Conservation (phyloP, 2,888 invertebrate species). For the Hemicrepidius hirtus region DNA sequence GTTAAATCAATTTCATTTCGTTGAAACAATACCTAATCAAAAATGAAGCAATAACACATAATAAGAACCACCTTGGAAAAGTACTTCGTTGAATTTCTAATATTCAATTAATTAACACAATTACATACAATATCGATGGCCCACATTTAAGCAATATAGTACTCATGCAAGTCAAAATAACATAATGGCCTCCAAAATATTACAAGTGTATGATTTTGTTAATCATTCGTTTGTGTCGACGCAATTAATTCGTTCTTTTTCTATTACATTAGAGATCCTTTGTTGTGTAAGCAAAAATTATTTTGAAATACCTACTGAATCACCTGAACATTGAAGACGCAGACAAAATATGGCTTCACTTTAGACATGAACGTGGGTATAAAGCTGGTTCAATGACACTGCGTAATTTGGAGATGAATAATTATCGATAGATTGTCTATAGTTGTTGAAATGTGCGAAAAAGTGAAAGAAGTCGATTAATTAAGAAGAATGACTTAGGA, state of each 20-base stretch:
- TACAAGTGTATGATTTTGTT: not conserved
- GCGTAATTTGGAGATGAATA: not conserved
- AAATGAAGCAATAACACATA: no score
- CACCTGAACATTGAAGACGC: constrained; percentile 7
- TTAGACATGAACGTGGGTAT: constrained; percentile 15
- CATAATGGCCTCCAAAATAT: not conserved
- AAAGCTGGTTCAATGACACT: constrained; percentile 12
- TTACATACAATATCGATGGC: not conserved
- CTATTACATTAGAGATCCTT: not conserved
- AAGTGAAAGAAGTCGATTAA: no score
- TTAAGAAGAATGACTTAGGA: no score
- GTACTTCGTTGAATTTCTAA: no score
- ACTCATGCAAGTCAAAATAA: constrained; percentile 1
- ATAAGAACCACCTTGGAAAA: no score
- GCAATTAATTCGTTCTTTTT: not conserved
- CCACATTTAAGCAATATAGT: not conserved
- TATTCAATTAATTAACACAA: no score
- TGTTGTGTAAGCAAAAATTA: not conserved
- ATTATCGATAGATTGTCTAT: not conserved
- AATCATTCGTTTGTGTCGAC: not conserved
- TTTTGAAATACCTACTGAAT: constrained; percentile 7
- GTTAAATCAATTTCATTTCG: no score
- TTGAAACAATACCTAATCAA: no score
- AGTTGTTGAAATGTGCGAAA: not conserved
- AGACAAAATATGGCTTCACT: constrained; percentile 20